Percentiles rank a stretch among this genome's conserved stretches.
Conservation (phyloP, 2,113 vertebrate species). For the Manacus vitellinus region DNA sequence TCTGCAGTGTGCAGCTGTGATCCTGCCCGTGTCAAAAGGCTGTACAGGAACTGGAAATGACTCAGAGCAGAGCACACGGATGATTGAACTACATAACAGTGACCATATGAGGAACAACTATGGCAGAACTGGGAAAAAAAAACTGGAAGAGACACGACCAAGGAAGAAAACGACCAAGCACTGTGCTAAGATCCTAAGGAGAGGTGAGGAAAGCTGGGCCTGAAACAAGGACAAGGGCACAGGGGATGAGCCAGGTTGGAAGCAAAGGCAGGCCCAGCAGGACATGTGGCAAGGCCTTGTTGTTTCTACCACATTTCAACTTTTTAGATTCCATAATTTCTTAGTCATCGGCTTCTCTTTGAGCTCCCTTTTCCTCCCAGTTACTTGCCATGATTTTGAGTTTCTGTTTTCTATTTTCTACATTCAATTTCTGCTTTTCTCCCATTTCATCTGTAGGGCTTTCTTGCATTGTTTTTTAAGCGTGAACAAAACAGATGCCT, state of each 20-base stretch:
- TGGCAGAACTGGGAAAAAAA: neutral
- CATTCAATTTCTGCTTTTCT: neutral
- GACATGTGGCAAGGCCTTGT: neutral
- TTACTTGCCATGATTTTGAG: neutral
- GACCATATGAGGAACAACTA: neutral
- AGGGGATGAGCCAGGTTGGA: neutral
- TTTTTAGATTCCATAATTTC: neutral
- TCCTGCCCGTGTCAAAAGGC: neutral
- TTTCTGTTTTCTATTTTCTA: neutral
- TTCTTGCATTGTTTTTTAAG: neutral
- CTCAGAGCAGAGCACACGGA: neutral
- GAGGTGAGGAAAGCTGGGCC: neutral
- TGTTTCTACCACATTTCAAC: neutral
- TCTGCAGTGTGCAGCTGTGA: neutral
- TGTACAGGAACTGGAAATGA: neutral
- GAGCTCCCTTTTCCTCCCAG: neutral
- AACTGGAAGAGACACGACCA: neutral
- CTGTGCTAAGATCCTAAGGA: neutral
- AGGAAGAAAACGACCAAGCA: neutral
- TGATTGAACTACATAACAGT: neutral
- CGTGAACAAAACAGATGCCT: constrained; percentile 28
- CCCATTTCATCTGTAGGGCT: neutral
- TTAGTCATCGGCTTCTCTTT: neutral
- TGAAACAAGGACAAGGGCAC: neutral
- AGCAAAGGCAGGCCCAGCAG: neutral